phyloP scores from a whole-genome alignment of 2,797 vertebrate genomes.

The Centropyge bicolor region DNA sequence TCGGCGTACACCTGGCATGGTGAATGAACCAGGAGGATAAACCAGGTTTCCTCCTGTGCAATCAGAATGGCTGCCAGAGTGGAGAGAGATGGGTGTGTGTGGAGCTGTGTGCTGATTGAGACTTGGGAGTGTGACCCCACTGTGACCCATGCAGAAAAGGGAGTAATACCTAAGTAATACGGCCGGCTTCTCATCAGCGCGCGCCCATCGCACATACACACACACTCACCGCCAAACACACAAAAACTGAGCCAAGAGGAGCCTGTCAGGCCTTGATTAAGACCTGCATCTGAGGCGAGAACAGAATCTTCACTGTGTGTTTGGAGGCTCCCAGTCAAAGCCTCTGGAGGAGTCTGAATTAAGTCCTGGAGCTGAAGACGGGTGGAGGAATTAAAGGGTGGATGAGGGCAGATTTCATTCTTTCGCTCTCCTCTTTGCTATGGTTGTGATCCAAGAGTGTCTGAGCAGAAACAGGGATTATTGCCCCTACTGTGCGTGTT shows the following conservation, averaged over 20 bases:
- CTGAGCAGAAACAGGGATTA: conserved; percentile 73
- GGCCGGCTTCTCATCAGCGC: conserved; percentile 61
- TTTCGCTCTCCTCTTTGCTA: conserved; percentile 56
- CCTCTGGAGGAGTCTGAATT: conserved; percentile 67
- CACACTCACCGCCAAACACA: conserved; percentile 44
- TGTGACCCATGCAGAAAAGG: conserved; percentile 73
- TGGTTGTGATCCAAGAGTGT: conserved; percentile 64
- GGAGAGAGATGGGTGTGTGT: conserved; percentile 39
- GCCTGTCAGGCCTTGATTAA: conserved; percentile 80
- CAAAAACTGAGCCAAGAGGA: conserved; percentile 63
- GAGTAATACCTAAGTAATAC: conserved; percentile 72
- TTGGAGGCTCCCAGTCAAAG: conserved; percentile 65
- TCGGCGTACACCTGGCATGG: conserved; percentile 45
- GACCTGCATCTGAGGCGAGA: conserved; percentile 71
- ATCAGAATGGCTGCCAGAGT: conserved; percentile 61
- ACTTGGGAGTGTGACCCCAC: conserved; percentile 60
- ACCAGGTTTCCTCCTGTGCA: conserved; percentile 66
- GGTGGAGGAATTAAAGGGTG: conserved; percentile 74
- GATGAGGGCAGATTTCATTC: conserved; percentile 73
- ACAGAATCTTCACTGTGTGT: conserved; percentile 72
- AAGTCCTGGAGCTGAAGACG: conserved; percentile 68
- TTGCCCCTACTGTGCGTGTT: conserved; percentile 59
- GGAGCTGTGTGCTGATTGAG: conserved; percentile 66
- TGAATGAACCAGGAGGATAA: conserved; percentile 42
- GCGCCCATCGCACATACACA: conserved; percentile 38